phyloP scores from a whole-genome alignment of 2,888 invertebrate species.

The Agonopterix alstromeriana region DNA sequence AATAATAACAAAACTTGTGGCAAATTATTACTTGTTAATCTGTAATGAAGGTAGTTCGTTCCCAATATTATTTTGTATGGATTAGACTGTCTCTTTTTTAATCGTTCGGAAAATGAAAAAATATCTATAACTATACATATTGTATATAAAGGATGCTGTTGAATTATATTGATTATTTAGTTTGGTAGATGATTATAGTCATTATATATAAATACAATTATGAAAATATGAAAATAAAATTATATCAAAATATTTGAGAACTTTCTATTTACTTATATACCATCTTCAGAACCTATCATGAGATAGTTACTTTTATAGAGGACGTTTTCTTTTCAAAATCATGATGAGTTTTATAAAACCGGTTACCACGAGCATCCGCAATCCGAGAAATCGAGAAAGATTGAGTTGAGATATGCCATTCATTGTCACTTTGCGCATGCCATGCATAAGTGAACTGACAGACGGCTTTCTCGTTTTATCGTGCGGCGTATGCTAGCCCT shows the following conservation, averaged over 20 bases:
- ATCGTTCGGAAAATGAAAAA: slow-evolving; percentile 38
- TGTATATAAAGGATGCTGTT: slow-evolving; percentile 75
- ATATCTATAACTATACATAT: slow-evolving; percentile 63
- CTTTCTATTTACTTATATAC: neutral
- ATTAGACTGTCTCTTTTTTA: slow-evolving; percentile 49
- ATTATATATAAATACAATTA: slow-evolving; percentile 69
- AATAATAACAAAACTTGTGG: slow-evolving; percentile 66
- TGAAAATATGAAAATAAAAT: slow-evolving; percentile 65
- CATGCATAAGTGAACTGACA: too few species aligned
- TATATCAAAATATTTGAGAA: slow-evolving; percentile 55
- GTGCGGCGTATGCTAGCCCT: too few species aligned
- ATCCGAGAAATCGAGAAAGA: too few species aligned
- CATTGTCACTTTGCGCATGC: too few species aligned
- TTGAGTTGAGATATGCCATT: too few species aligned
- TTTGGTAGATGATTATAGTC: slow-evolving; percentile 74
- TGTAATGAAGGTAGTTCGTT: slow-evolving; percentile 53
- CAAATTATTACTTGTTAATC: slow-evolving; percentile 70
- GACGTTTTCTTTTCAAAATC: too few species aligned
- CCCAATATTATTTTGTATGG: slow-evolving; percentile 58
- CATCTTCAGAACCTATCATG: too few species aligned
- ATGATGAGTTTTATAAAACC: too few species aligned
- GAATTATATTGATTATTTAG: slow-evolving; percentile 72
- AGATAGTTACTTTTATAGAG: too few species aligned
- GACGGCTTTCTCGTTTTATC: too few species aligned
- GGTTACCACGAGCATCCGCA: too few species aligned